A percentile compares a stretch with the other conserved stretches of the same genome.
phyloP scores from a whole-genome alignment of 2,113 vertebrate genomes.

The Thymallus thymallus region DNA sequence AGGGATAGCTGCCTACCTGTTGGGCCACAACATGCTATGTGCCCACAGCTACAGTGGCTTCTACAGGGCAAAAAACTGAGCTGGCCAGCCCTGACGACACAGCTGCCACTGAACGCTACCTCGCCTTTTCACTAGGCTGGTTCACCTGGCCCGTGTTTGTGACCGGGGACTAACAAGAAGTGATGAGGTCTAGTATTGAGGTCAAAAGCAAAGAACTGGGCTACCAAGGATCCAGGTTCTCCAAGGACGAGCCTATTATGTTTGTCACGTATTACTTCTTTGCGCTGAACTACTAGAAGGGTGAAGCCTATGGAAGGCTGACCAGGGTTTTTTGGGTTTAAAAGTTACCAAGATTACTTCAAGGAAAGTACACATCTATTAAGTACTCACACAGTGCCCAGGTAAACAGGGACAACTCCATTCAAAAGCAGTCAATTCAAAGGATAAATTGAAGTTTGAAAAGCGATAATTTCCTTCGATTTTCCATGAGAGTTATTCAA shows the following conservation, averaged over 20 bases:
- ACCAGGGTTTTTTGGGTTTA: conserved; percentile 42
- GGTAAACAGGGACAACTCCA: no score
- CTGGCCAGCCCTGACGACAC: conserved; percentile 60
- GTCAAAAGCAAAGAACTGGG: conserved; percentile 63
- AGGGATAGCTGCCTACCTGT: conserved; percentile 71
- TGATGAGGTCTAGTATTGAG: conserved; percentile 72
- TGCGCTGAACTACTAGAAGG: conserved; percentile 81
- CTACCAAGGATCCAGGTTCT: conserved; percentile 64
- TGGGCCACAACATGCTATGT: conserved; percentile 77
- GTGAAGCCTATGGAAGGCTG: conserved; percentile 55
- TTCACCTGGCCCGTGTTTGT: conserved; percentile 82
- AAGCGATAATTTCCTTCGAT: no score
- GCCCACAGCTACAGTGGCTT: conserved; percentile 72
- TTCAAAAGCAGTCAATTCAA: no score
- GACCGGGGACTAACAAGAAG: conserved; percentile 77
- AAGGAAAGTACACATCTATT: no score
- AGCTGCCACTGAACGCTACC: conserved; percentile 61
- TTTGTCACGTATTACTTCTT: conserved; percentile 82
- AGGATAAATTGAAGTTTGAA: no score
- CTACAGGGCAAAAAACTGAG: conserved; percentile 71
- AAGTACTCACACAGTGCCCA: no score
- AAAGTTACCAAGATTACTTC: conserved; percentile 47
- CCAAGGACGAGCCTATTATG: conserved; percentile 68
- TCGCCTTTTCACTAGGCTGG: conserved; percentile 73
- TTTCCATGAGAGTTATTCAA: not conserved